Evolutionary conservation across 1,140 invertebrate genomes (phyloP).

Genomic region (Planococcus citri): DNA sequence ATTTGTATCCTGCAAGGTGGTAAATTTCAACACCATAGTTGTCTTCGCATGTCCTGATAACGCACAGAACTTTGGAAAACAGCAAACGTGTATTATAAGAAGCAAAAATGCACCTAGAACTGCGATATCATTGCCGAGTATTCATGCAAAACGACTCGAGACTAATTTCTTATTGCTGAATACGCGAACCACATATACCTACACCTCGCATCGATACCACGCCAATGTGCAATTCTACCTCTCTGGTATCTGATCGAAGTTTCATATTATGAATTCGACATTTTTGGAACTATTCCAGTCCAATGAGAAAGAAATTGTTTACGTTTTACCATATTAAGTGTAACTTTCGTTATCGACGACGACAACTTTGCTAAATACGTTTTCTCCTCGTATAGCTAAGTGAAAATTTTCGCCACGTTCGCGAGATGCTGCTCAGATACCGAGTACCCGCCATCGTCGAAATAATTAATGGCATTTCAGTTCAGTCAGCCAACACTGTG

Average conservation of each 20-base stretch:
- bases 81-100: not conserved
- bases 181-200: not conserved
- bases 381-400: not conserved
- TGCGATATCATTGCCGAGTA: not conserved
- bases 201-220: not conserved
- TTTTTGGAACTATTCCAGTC: not conserved
- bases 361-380: not conserved
- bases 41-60: too few relatives aligned
- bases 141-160: not conserved
- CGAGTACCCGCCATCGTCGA: too few relatives aligned
- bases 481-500: too few relatives aligned
- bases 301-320: not conserved
- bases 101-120: not conserved
- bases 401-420: not conserved
- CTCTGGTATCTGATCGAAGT: not conserved
- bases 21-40: too few relatives aligned
- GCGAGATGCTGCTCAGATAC: too few relatives aligned
- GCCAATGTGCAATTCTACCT: not conserved
- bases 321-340: not conserved
- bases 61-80: not conserved
- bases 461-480: too few relatives aligned
- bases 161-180: too few relatives aligned
- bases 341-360: conserved; percentile 6
- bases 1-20: too few relatives aligned
- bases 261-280: conserved; percentile 7